phyloP scores from a whole-genome alignment of 2,797 vertebrate genomes.

The Gila robusta region DNA sequence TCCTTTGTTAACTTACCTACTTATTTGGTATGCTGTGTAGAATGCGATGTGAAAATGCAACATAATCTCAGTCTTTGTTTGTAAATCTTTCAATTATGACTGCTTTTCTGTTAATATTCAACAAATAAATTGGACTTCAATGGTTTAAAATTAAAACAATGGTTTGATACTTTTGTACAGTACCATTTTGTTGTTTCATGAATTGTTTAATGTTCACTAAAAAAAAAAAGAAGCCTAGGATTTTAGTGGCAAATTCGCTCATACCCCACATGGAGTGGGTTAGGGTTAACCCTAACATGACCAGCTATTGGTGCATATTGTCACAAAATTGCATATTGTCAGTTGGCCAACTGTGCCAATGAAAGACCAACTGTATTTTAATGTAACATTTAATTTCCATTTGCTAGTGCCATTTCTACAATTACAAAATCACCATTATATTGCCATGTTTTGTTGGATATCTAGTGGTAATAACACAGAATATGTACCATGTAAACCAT shows the following conservation, averaged over 20 bases:
- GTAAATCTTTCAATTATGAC: too few relatives aligned
- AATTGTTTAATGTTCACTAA: not conserved
- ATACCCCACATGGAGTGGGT: not conserved
- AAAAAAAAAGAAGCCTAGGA: not conserved
- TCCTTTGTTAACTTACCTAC: too few relatives aligned
- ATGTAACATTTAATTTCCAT: not conserved
- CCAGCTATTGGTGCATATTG: not conserved
- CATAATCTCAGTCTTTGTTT: too few relatives aligned
- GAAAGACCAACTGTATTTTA: not conserved
- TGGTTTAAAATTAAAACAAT: not conserved
- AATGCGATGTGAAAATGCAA: too few relatives aligned
- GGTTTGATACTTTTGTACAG: not conserved
- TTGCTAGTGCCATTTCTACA: not conserved
- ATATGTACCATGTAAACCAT: not conserved
- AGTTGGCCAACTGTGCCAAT: too few relatives aligned
- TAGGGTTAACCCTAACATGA: not conserved
- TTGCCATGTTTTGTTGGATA: not conserved
- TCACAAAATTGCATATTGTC: too few relatives aligned
- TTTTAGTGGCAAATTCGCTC: not conserved
- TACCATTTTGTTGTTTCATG: not conserved
- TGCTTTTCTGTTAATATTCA: too few relatives aligned
- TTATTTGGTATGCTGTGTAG: too few relatives aligned
- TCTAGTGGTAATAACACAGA: not conserved
- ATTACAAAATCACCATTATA: not conserved
- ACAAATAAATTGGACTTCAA: not conserved